Conservation (phyloP, 2,888 invertebrate species). For the Mallateleia sp. region DNA sequence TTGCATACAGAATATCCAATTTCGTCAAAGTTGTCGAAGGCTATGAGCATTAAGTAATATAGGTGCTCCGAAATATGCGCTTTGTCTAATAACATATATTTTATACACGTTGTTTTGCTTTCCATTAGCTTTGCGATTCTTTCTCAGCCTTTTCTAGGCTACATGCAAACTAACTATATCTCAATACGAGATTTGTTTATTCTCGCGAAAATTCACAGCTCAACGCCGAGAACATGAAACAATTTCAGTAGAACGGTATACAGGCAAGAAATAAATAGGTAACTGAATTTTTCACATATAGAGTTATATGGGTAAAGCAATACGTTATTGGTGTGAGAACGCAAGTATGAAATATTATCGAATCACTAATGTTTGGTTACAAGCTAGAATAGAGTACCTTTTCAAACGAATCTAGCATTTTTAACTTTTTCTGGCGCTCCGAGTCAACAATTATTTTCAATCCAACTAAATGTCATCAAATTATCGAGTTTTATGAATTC, state of each 20-base stretch:
- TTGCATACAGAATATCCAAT: slow-evolving; percentile 75
- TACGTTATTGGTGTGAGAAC: background rate
- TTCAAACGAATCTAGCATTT: background rate
- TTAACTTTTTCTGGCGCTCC: background rate
- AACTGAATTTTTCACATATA: slow-evolving; percentile 20
- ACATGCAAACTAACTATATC: background rate
- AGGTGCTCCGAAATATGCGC: slow-evolving; percentile 11
- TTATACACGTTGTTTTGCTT: background rate
- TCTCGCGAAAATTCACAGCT: slow-evolving; percentile 24
- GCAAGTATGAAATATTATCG: slow-evolving; percentile 14
- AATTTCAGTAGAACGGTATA: slow-evolving; percentile 2
- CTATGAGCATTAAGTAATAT: slow-evolving; percentile 35
- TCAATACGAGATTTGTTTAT: slow-evolving; percentile 7
- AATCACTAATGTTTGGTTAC: slow-evolving; percentile 20
- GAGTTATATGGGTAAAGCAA: background rate
- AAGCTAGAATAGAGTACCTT: background rate
- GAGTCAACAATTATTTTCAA: background rate
- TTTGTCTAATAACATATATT: slow-evolving; percentile 32
- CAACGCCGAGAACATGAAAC: slow-evolving; percentile 10
- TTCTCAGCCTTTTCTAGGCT: background rate
- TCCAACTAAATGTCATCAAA: background rate
- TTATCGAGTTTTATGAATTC: background rate
- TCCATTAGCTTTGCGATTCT: background rate
- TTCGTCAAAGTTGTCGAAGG: slow-evolving; percentile 67
- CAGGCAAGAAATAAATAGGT: slow-evolving; percentile 13